A percentile compares a stretch with the other conserved stretches of the same genome.
Conservation (phyloP, 2,113 vertebrate genomes). For the Psephotus haematonotus region DNA sequence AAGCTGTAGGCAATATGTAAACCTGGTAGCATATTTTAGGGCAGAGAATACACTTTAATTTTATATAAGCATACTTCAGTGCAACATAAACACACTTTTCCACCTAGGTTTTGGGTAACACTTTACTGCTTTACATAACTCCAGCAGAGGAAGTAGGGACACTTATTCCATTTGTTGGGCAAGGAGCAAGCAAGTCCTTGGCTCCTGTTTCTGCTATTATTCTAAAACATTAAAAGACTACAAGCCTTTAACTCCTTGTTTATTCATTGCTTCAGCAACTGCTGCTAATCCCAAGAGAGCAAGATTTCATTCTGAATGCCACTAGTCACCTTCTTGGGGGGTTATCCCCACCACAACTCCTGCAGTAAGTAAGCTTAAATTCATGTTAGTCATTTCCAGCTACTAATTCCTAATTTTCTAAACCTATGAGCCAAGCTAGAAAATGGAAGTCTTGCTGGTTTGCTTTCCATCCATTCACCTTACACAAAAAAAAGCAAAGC, state of each 20-base stretch:
- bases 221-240: neutral
- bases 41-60: neutral
- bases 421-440: neutral
- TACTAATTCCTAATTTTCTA: neutral
- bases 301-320: neutral
- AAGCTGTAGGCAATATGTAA: neutral
- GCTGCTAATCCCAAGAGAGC: neutral
- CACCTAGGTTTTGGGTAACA: neutral
- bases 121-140: accelerated
- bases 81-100: neutral
- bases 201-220: neutral
- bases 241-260: neutral
- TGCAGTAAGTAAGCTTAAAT: neutral
- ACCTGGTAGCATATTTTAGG: neutral
- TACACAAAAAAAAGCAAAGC: neutral
- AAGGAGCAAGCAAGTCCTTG: neutral
- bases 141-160: neutral
- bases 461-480: neutral
- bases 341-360: neutral
- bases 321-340: neutral
- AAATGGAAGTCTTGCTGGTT: neutral
- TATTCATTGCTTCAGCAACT: neutral
- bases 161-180: neutral
- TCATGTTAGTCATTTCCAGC: neutral
- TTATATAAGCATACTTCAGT: neutral